Conservation (phyloP, 1,140 invertebrate genomes). For the Coelopa frigida region DNA sequence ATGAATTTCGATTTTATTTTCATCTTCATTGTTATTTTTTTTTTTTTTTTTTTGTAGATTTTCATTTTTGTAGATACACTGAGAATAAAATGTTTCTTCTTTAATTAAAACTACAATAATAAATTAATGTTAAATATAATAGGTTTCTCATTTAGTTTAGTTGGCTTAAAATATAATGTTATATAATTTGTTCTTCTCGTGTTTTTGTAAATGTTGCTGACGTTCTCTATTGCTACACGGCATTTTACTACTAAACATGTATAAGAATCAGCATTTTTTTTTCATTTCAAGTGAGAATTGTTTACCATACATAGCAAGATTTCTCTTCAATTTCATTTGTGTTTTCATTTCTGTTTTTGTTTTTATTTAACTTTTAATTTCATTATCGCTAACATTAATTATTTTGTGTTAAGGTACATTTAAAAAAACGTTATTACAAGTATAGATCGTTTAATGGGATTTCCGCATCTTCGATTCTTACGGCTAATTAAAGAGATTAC, state of each 20-base stretch:
- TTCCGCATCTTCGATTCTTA: too few species aligned
- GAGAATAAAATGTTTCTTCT: slow-evolving; percentile 24
- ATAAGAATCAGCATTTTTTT: slow-evolving; percentile 2
- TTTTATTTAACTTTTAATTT: slow-evolving; percentile 5
- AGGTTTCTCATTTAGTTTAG: not conserved
- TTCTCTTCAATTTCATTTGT: not conserved
- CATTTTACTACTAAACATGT: too few species aligned
- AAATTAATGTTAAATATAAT: slow-evolving; percentile 14
- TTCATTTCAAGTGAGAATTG: slow-evolving; percentile 10
- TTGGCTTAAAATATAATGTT: slow-evolving; percentile 7
- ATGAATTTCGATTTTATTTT: slow-evolving; percentile 18
- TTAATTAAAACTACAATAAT: slow-evolving; percentile 10
- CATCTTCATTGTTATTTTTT: slow-evolving; percentile 14
- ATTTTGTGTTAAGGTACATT: slow-evolving; percentile 11
- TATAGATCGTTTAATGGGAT: slow-evolving; percentile 4
- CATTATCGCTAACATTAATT: slow-evolving; percentile 9
- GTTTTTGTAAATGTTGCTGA: not conserved
- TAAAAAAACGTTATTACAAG: slow-evolving; percentile 12
- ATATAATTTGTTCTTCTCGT: slow-evolving; percentile 9
- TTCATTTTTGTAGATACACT: slow-evolving; percentile 25
- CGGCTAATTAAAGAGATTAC: too few species aligned
- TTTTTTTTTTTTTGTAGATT: slow-evolving; percentile 12
- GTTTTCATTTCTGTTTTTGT: slow-evolving; percentile 7
- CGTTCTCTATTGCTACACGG: too few species aligned
- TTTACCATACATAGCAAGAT: too few species aligned